Conservation (phyloP, 2,113 vertebrate species). For the Callopanchax toddi region DNA sequence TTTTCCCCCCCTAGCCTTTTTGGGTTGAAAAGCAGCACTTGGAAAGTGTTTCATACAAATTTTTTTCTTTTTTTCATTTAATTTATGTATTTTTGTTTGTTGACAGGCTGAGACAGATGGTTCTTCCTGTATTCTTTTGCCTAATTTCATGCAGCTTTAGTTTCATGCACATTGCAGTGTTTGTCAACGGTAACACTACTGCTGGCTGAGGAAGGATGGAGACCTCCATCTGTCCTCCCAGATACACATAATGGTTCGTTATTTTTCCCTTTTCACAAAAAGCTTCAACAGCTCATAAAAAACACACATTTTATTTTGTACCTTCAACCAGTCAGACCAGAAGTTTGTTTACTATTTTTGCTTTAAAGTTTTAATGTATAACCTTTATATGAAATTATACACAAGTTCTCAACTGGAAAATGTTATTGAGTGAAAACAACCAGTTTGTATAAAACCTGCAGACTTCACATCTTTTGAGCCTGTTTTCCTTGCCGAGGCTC, state of each 20-base stretch:
- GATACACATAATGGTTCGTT: neutral
- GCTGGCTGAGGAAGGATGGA: neutral
- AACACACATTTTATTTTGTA: neutral
- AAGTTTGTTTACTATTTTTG: too few relatives aligned
- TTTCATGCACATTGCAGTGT: neutral
- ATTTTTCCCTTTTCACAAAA: neutral
- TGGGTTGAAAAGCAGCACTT: constrained; percentile 22
- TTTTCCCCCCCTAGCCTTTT: constrained; percentile 31
- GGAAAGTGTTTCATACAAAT: constrained; percentile 7
- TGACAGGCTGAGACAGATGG: neutral
- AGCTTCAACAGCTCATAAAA: neutral
- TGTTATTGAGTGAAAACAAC: too few relatives aligned
- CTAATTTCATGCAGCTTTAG: neutral
- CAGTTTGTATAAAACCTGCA: too few relatives aligned
- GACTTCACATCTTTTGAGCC: too few relatives aligned
- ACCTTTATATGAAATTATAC: too few relatives aligned
- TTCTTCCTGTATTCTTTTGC: neutral
- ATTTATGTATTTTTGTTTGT: neutral
- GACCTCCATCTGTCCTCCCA: neutral
- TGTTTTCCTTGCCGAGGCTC: too few relatives aligned
- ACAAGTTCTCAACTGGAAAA: too few relatives aligned
- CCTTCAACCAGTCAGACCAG: neutral
- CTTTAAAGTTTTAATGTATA: too few relatives aligned
- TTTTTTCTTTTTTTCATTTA: neutral
- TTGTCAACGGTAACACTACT: neutral